phyloP scores from a whole-genome alignment of 2,888 invertebrate genomes.

The Operophtera brumata region DNA sequence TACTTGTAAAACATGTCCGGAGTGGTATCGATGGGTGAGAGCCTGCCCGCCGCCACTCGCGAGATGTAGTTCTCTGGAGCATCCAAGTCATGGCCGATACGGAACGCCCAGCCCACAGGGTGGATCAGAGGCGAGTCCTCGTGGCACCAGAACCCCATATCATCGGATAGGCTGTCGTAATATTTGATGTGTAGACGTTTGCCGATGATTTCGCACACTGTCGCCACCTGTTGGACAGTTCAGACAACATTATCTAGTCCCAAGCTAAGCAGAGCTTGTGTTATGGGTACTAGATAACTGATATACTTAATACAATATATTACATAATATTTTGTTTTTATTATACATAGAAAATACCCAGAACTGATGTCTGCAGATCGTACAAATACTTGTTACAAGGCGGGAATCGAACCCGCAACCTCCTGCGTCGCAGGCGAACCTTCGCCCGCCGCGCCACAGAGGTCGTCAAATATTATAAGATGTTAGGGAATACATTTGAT shows the following conservation, averaged over 20 bases:
- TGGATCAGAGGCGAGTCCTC: constrained; percentile 97
- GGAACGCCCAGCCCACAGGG: constrained; percentile 97
- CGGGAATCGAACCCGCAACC: too few species aligned
- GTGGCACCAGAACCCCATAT: constrained; percentile 97
- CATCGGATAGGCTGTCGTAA: constrained; percentile 89
- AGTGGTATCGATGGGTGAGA: constrained; percentile 89
- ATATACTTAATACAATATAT: too few species aligned
- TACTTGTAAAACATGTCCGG: constrained; percentile 88
- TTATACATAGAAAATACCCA: too few species aligned
- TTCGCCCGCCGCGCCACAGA: too few species aligned
- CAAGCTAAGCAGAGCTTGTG: neutral
- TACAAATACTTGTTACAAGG: too few species aligned
- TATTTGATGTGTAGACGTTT: constrained; percentile 95
- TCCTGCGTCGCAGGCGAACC: too few species aligned
- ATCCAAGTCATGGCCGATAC: constrained; percentile 93
- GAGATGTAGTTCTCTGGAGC: constrained; percentile 90
- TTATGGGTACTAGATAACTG: too few species aligned
- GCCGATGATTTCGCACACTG: constrained; percentile 94
- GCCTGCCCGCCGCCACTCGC: constrained; percentile 85
- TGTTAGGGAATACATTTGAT: too few species aligned
- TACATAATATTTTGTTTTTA: too few species aligned
- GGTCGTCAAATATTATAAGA: too few species aligned
- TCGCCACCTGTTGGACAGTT: constrained; percentile 83
- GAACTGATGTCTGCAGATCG: too few species aligned
- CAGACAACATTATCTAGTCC: neutral